These are phyloP conservation scores for Diorhabda elongata DNA, from an alignment of 1,140 invertebrate genomes.

Conservation along the genomic window DNA sequence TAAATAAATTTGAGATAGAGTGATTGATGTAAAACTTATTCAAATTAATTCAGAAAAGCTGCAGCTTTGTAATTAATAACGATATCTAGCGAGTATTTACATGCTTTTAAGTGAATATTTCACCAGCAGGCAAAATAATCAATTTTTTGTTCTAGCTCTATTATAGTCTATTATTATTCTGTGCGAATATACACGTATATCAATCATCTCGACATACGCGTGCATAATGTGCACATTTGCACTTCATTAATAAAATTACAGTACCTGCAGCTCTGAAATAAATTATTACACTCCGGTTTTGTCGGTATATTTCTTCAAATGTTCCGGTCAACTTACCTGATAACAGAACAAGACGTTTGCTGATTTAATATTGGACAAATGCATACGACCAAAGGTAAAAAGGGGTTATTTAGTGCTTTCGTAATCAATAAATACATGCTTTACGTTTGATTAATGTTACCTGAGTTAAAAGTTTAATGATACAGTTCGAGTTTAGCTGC, in stretches of 20 bases:
- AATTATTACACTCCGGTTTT: not conserved
- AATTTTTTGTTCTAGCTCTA: not conserved
- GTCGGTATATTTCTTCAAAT: conserved; percentile 8
- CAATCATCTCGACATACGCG: not conserved
- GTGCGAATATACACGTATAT: not conserved
- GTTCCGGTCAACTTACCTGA: conserved; percentile 3
- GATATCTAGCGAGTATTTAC: no score
- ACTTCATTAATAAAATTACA: conserved; percentile 14
- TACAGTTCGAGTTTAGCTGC: not conserved
- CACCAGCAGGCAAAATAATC: not conserved
- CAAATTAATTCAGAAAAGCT: no score
- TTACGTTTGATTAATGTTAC: not conserved
- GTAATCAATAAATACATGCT: conserved; percentile 3
- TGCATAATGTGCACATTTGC: conserved; percentile 4
- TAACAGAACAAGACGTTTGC: not conserved
- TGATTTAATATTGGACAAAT: not conserved
- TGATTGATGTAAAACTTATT: no score
- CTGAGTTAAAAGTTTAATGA: not conserved
- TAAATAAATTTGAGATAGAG: no score
- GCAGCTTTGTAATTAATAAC: no score
- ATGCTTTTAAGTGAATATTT: no score
- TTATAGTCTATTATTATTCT: not conserved
- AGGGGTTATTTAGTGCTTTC: not conserved
- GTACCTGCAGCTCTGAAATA: conserved; percentile 11
- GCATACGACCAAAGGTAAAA: not conserved